Conservation (phyloP, 2,113 vertebrate species). For the Paedocypris sp. region DNA sequence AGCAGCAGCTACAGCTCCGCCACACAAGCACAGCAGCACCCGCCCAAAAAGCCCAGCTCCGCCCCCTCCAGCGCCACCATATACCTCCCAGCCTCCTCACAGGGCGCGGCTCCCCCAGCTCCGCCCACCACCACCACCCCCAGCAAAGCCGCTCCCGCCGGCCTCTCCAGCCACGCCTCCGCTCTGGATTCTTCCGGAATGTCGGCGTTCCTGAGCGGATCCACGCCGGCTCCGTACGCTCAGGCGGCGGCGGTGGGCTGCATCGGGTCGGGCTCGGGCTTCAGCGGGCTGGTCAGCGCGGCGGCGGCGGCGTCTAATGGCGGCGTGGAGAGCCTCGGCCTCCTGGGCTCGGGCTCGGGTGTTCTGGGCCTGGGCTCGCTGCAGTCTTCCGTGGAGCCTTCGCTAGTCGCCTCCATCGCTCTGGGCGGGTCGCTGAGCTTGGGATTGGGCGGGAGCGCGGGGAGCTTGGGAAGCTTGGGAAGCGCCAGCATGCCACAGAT, state of each 20-base stretch:
- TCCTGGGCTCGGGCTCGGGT: constrained; percentile 43
- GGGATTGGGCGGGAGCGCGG: constrained; percentile 41
- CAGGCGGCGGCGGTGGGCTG: constrained; percentile 63
- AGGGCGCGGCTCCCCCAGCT: constrained; percentile 35
- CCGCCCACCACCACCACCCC: constrained; percentile 44
- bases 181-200: constrained; percentile 56
- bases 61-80: constrained; percentile 32
- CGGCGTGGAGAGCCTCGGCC: constrained; percentile 37
- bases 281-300: constrained; percentile 31
- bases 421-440: constrained; percentile 39
- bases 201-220: constrained; percentile 52
- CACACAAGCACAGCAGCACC: constrained; percentile 53
- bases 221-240: constrained; percentile 70
- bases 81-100: constrained; percentile 30
- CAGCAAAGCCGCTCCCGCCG: constrained; percentile 34
- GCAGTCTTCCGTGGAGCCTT: constrained; percentile 39
- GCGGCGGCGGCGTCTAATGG: constrained; percentile 37
- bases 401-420: constrained; percentile 36
- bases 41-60: constrained; percentile 44
- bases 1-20: constrained; percentile 62
- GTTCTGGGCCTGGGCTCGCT: constrained; percentile 43
- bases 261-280: too few relatives aligned
- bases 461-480: constrained; percentile 55
- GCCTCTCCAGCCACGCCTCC: constrained; percentile 31
- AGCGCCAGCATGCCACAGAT: constrained; percentile 54